Base-by-base conservation (phyloP, 2,888 invertebrate genomes). In the Itoplectis maculator region DNA sequence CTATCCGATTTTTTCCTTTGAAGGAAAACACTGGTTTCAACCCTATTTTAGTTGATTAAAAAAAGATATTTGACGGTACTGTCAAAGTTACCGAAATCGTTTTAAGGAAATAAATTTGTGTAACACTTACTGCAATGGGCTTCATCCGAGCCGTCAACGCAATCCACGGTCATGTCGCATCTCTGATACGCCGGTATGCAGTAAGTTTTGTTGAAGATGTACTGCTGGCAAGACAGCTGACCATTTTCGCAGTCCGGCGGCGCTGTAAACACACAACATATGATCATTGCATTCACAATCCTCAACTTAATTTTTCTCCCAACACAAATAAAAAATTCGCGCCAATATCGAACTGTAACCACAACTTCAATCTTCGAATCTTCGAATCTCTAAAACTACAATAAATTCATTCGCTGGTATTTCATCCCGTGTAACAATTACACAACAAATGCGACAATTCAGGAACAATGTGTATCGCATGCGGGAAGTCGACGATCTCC, bases 141-240 rank as follows among this genome's bases (percentile, higher is more conserved):
- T 94, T 99, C 99, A 93, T 99, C 99, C 47, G 97, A 97, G 86
- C 98, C 98, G 93, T 98, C 98, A 83, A 97, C 96, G 93, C 99
- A 99, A 94, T 99, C 98, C 45, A 97, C 97, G 86, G 96, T 96
- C 96, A 97, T 98, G 94, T 99, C 99, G 94, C 99, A 99, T 93
- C 97, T 96, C 93, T 97, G 96, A 94, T 98, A 97, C 84, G 97
- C 96, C 81, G 98, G 98, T 92, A 98, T 96, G 93, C 99, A 99
- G 93, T 97, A 98, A 40, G 98, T 98, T 94, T 97, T 97, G 94
- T 99, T 99, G 95, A 97, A 99, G 89, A 97, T 96, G 94, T 98
- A 99, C 94, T 97, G 97, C 70, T 96, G 96, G 93, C 99, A 99
- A 51, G 97, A 97, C 91, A 98, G 95, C 94, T 98, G 97, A 0